Percentiles rank a stretch among this genome's conserved stretches.
Evolutionary conservation across 2,797 vertebrate species (phyloP).

Genomic region (Pseudotriccus pelzelni): DNA sequence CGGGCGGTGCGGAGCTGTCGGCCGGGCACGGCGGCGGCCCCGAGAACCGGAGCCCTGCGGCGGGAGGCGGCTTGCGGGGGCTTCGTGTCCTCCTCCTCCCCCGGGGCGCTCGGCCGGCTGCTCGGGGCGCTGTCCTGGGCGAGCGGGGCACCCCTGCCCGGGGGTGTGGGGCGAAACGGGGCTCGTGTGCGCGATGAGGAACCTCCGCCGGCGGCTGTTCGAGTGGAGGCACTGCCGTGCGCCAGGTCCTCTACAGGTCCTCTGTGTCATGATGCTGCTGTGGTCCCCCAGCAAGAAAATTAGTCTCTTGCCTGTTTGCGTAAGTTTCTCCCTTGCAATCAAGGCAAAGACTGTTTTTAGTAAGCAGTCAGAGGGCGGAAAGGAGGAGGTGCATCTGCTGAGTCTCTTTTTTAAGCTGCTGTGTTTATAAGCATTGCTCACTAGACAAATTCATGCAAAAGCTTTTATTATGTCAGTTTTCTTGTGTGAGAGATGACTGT

Average conservation of each 20-base stretch:
- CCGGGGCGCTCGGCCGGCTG: not conserved
- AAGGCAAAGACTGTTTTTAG: not conserved
- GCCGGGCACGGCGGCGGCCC: not conserved
- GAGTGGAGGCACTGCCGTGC: not conserved
- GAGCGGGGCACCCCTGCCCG: too few species aligned
- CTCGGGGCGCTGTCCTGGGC: accelerated
- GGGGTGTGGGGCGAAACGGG: not conserved
- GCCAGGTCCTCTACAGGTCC: not conserved
- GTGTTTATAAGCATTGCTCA: not conserved
- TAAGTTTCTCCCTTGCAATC: not conserved
- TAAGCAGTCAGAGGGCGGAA: not conserved
- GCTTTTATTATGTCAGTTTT: not conserved
- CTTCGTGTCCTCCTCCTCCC: not conserved
- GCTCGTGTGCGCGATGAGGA: accelerated
- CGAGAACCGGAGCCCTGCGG: not conserved
- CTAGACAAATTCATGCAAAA: not conserved
- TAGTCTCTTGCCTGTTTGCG: not conserved
- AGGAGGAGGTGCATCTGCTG: not conserved
- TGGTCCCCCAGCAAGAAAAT: not conserved
- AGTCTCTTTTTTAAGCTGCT: not conserved
- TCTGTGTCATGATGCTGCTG: not conserved
- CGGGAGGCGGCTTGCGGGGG: not conserved
- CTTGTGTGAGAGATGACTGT: not conserved
- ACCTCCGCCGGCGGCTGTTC: not conserved
- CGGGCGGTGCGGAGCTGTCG: not conserved